These are phyloP conservation scores for Tetraneura akinire DNA, from an alignment of 1,140 invertebrate genomes.

Conservation along the genomic window DNA sequence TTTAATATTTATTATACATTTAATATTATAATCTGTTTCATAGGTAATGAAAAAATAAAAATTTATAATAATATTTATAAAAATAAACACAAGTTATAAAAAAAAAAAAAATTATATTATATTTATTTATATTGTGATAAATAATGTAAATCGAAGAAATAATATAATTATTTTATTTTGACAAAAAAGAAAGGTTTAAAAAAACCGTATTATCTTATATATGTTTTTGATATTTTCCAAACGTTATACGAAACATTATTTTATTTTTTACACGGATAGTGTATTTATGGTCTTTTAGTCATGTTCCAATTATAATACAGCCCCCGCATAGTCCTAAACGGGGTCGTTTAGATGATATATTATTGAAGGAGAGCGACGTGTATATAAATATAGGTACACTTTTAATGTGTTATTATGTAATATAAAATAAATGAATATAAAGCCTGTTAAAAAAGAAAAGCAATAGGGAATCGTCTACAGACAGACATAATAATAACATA, in stretches of 20 bases:
- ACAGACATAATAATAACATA: neutral
- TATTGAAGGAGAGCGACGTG: neutral
- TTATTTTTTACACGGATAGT: neutral
- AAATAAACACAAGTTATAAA: no score
- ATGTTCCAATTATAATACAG: slow-evolving; percentile 42
- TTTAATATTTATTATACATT: no score
- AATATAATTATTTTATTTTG: no score
- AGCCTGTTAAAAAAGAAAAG: neutral
- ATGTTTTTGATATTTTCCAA: neutral
- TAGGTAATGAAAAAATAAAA: no score
- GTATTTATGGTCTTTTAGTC: slow-evolving; percentile 35
- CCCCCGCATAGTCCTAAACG: neutral
- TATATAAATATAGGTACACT: slow-evolving; percentile 4
- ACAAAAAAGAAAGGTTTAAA: neutral
- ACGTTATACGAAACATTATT: neutral
- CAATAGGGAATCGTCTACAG: neutral
- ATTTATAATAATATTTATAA: no score
- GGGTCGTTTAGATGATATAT: slow-evolving; percentile 4
- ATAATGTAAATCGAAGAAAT: no score
- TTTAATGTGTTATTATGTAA: neutral
- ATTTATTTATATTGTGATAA: no score
- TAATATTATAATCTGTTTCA: no score
- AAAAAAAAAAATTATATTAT: no score
- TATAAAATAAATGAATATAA: slow-evolving; percentile 1
- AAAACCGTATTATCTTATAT: neutral